Conservation (phyloP, 2,888 invertebrate species). For the Cataglyphis livida region DNA sequence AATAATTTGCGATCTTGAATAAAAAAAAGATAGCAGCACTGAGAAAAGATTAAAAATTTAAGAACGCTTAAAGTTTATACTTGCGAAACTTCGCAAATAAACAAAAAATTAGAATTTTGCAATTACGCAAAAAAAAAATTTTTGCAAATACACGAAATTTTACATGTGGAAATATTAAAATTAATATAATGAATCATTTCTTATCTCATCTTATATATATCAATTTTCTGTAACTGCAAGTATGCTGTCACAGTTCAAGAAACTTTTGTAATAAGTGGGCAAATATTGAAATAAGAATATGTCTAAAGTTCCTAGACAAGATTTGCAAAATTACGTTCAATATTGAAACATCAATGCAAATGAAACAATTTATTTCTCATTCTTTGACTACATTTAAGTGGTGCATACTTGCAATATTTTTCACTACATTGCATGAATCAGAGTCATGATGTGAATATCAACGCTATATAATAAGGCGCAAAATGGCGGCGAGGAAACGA, state of each 20-base stretch:
- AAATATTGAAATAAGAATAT: slow-evolving; percentile 17
- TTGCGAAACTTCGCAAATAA: not conserved
- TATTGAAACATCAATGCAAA: not conserved
- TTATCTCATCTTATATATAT: not conserved
- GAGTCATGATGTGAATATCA: not conserved
- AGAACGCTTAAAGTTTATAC: not conserved
- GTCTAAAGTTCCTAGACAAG: slow-evolving; percentile 11
- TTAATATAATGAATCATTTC: slow-evolving; percentile 14
- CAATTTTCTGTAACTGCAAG: not conserved
- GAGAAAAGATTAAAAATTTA: not conserved
- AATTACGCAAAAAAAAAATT: no score
- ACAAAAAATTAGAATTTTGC: no score
- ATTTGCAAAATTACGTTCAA: not conserved
- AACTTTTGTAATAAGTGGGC: slow-evolving; percentile 19
- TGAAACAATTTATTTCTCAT: not conserved
- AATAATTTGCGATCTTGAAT: not conserved
- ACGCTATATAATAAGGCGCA: slow-evolving; percentile 13
- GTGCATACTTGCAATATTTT: not conserved
- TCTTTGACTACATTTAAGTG: not conserved
- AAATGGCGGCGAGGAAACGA: slow-evolving; percentile 22
- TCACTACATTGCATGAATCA: not conserved
- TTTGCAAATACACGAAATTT: not conserved
- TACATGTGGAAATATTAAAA: slow-evolving; percentile 21
- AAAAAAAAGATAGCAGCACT: not conserved
- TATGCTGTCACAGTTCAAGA: not conserved